phyloP scores from a whole-genome alignment of 2,797 vertebrate genomes.

The Gastrophryne carolinensis region DNA sequence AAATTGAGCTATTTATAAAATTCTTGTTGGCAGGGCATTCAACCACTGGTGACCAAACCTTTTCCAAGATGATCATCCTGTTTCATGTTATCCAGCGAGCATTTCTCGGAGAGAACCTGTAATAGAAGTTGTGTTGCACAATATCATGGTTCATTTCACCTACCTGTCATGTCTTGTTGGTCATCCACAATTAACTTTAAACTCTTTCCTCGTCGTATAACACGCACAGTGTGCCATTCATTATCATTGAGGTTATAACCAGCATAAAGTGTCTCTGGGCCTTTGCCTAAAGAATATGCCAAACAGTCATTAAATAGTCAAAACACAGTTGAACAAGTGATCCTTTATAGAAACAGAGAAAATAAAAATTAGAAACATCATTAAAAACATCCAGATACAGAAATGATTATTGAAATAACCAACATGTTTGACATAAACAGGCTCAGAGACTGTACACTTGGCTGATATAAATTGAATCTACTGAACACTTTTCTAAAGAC shows the following conservation, averaged over 20 bases:
- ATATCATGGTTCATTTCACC: constrained; percentile 15
- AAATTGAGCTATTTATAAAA: too few species aligned
- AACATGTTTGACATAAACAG: constrained; percentile 70
- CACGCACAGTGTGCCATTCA: constrained; percentile 98
- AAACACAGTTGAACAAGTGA: constrained; percentile 68
- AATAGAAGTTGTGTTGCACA: background rate
- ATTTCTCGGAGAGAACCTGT: background rate
- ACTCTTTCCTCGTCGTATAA: constrained; percentile 94
- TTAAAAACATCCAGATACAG: background rate
- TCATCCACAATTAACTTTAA: constrained; percentile 97
- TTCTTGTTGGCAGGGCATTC: too few species aligned
- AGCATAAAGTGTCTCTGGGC: constrained; percentile 97
- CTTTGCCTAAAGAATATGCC: constrained; percentile 98
- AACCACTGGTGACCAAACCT: background rate
- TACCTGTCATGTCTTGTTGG: constrained; percentile 93
- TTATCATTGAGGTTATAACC: constrained; percentile 99
- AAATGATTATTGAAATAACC: too few species aligned
- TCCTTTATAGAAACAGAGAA: constrained; percentile 70
- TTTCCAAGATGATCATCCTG: background rate
- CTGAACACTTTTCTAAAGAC: too few species aligned
- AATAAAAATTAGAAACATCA: background rate
- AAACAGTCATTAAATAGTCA: constrained; percentile 82
- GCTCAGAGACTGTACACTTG: constrained; percentile 62
- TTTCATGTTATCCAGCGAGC: background rate
- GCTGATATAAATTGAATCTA: too few species aligned